A percentile compares a stretch with the other conserved stretches of the same genome.
phyloP scores from a whole-genome alignment of 1,140 invertebrate genomes.

The Meloidogyne floridensis region DNA sequence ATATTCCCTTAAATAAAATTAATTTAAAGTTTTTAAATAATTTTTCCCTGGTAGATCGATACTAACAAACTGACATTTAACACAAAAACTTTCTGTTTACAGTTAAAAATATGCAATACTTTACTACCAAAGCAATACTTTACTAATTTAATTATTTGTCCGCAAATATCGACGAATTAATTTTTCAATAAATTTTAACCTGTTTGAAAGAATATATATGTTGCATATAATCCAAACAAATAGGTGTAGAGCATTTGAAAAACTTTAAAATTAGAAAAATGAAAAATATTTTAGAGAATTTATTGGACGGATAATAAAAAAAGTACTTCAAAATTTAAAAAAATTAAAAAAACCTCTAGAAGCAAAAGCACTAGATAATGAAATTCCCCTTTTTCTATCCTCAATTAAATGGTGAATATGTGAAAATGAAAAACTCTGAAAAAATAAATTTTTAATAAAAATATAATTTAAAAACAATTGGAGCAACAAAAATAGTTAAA shows the following conservation, averaged over 20 bases:
- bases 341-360: slow-evolving; percentile 26
- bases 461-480: slow-evolving; percentile 12
- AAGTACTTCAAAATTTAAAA: neutral
- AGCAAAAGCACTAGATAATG: slow-evolving; percentile 19
- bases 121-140: too few species aligned
- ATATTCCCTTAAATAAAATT: slow-evolving; percentile 30
- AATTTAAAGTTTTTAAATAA: too few species aligned
- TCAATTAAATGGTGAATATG: slow-evolving; percentile 41
- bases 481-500: slow-evolving; percentile 28
- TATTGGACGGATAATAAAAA: too few species aligned
- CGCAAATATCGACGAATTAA: neutral
- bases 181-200: slow-evolving; percentile 4
- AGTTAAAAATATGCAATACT: too few species aligned
- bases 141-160: too few species aligned
- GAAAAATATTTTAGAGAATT: slow-evolving; percentile 5
- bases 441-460: neutral
- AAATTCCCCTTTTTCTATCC: slow-evolving; percentile 31
- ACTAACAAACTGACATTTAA: too few species aligned
- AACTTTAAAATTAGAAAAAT: slow-evolving; percentile 22
- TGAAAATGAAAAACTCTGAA: slow-evolving; percentile 31
- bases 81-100: too few species aligned
- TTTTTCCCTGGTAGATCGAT: too few species aligned
- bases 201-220: slow-evolving; percentile 34
- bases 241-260: slow-evolving; percentile 40
- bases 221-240: slow-evolving; percentile 38